phyloP scores from a whole-genome alignment of 2,888 invertebrate genomes.

The Agrochola litura region DNA sequence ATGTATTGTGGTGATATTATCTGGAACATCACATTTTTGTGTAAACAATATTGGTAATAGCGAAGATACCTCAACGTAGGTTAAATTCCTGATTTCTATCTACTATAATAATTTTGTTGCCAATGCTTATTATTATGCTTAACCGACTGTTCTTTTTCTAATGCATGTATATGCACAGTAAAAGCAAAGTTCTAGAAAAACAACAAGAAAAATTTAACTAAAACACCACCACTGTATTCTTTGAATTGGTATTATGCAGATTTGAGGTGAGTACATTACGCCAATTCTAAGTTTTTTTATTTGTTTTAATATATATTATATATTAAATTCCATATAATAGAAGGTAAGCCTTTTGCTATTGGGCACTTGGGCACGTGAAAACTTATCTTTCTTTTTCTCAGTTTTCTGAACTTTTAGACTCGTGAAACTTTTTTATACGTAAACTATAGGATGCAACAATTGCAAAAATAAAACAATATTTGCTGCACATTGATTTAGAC shows the following conservation, averaged over 20 bases:
- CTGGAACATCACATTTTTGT: neutral
- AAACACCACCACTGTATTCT: neutral
- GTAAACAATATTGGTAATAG: slow-evolving; percentile 2
- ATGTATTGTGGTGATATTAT: slow-evolving; percentile 7
- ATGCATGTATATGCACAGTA: neutral
- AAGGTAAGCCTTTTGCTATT: neutral
- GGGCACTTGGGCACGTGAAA: too few relatives aligned
- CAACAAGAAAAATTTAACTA: neutral
- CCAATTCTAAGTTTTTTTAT: too few relatives aligned
- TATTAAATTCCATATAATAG: neutral
- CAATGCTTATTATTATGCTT: neutral
- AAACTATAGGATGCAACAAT: too few relatives aligned
- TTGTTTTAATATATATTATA: too few relatives aligned
- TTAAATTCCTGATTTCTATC: neutral
- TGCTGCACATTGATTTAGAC: too few relatives aligned
- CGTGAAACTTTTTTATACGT: too few relatives aligned
- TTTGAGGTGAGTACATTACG: neutral
- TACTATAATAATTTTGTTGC: neutral
- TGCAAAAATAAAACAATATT: too few relatives aligned
- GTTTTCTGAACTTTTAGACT: too few relatives aligned
- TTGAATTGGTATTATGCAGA: neutral
- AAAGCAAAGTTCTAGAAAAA: neutral
- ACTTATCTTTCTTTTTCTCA: too few relatives aligned
- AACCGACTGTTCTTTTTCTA: neutral
- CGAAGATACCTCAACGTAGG: neutral